These are phyloP conservation scores for Marcusenius ussheri DNA, from an alignment of 2,113 vertebrate genomes.

Conservation along the genomic window DNA sequence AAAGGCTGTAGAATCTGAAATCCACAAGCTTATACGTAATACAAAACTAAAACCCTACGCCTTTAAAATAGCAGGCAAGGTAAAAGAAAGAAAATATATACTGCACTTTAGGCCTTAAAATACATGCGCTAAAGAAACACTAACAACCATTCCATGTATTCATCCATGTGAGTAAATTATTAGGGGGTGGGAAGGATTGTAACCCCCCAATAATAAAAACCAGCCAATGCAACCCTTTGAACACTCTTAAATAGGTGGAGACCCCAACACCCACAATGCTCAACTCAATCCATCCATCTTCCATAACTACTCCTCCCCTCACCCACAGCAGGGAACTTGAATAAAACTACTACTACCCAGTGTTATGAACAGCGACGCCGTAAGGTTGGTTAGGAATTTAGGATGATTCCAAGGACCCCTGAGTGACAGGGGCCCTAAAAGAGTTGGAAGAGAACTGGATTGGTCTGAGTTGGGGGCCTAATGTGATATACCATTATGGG, in stretches of 20 bases:
- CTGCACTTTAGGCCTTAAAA: neutral
- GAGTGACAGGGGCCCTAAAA: neutral
- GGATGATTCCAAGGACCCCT: neutral
- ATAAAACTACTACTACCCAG: neutral
- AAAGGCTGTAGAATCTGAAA: neutral
- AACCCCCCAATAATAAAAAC: too few relatives aligned
- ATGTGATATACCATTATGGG: neutral
- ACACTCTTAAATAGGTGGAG: too few relatives aligned
- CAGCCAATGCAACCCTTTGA: too few relatives aligned
- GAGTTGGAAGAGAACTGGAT: neutral
- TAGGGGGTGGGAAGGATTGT: too few relatives aligned
- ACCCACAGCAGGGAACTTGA: neutral
- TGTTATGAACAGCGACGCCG: neutral
- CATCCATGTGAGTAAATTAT: neutral
- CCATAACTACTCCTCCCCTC: neutral
- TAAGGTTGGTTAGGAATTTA: neutral
- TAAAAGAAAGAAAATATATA: neutral
- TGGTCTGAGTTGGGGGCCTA: neutral
- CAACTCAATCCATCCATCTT: neutral
- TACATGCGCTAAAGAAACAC: neutral
- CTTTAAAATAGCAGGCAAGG: neutral
- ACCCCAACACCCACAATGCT: neutral
- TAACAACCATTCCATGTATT: neutral
- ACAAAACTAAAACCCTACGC: neutral
- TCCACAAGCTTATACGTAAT: neutral